Conservation (phyloP, 2,113 vertebrate species). For the Mixornis gularis region DNA sequence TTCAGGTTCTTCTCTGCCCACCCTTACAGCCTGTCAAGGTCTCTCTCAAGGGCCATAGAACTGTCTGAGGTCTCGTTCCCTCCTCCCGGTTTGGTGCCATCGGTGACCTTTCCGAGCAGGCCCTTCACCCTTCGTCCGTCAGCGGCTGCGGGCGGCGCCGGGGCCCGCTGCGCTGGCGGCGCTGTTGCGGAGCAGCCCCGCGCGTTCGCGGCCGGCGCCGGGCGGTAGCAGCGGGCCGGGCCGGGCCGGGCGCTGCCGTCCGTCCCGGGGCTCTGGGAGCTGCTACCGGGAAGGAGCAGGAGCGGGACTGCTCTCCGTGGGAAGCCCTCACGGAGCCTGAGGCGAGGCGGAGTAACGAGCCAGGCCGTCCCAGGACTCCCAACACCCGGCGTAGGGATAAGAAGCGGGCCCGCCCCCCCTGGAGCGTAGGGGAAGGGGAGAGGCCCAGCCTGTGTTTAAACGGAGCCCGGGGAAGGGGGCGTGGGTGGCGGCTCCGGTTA, state of each 20-base stretch:
- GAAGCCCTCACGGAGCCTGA: rapidly evolving
- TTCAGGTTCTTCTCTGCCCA: background rate
- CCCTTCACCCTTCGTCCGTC: rapidly evolving
- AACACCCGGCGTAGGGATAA: rapidly evolving
- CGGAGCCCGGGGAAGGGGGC: rapidly evolving
- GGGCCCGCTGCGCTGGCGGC: too few relatives aligned
- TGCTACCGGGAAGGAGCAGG: background rate
- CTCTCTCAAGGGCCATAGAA: too few relatives aligned
- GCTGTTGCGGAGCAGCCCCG: background rate
- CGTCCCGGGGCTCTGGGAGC: background rate
- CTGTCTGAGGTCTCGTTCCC: too few relatives aligned
- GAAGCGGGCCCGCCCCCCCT: rapidly evolving
- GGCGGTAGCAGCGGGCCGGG: background rate
- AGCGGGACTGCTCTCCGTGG: background rate
- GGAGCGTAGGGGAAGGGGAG: rapidly evolving
- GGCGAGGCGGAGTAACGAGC: rapidly evolving
- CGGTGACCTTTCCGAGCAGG: background rate
- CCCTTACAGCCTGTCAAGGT: background rate
- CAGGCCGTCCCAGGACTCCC: rapidly evolving
- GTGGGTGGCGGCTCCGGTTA: background rate
- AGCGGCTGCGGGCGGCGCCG: background rate
- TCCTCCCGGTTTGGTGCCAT: background rate
- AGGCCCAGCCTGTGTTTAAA: rapidly evolving
- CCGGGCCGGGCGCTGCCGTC: background rate
- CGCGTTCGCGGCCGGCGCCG: background rate